Evolutionary conservation across 1,140 invertebrate genomes (phyloP).

Genomic region (Eulimnadia texana): DNA sequence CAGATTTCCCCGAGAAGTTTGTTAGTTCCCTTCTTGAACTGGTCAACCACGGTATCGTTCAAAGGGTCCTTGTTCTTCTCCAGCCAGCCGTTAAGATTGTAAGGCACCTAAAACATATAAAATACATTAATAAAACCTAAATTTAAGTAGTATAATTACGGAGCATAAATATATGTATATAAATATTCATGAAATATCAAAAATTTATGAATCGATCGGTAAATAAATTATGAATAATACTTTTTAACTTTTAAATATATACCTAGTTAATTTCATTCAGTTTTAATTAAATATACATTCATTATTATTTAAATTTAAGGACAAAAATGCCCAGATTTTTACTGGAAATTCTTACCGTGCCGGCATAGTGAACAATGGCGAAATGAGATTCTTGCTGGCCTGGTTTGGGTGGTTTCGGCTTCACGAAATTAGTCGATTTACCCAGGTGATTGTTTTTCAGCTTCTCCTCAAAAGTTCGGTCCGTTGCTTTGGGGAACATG

Average conservation of each 20-base stretch:
- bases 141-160: too few relatives aligned
- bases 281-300: too few relatives aligned
- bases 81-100: conserved; percentile 96
- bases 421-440: conserved; percentile 43
- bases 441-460: conserved; percentile 48
- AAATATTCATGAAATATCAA: too few relatives aligned
- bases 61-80: conserved; percentile 99
- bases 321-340: too few relatives aligned
- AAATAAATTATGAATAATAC: too few relatives aligned
- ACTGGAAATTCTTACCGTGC: conserved; percentile 28
- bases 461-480: conserved; percentile 48
- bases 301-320: too few relatives aligned
- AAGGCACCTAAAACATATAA: conserved; percentile 65
- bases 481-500: conserved; percentile 55
- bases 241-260: too few relatives aligned
- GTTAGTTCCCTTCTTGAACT: conserved; percentile 87
- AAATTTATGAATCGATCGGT: too few relatives aligned
- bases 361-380: conserved; percentile 47
- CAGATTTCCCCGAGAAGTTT: conserved; percentile 80
- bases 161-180: too few relatives aligned
- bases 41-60: conserved; percentile 95
- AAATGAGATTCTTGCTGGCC: conserved; percentile 43
- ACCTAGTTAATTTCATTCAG: too few relatives aligned
- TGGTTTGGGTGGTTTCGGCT: conserved; percentile 43
- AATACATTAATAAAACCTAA: too few relatives aligned